phyloP scores from a whole-genome alignment of 2,888 invertebrate species.

The Drosophila testacea region DNA sequence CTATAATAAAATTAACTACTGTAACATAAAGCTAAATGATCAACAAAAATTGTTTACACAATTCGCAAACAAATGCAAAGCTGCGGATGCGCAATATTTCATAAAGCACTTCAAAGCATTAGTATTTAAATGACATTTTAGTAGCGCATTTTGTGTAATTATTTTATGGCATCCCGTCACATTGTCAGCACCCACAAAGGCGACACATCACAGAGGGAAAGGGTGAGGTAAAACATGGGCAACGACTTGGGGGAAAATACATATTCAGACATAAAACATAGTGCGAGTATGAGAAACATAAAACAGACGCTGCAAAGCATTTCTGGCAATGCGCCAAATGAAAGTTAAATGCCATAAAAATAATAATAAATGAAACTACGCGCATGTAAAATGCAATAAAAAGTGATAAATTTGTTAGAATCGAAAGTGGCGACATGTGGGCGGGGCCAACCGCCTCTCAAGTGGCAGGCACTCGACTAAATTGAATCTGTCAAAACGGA shows the following conservation, averaged over 20 bases:
- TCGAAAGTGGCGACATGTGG: constrained; percentile 59
- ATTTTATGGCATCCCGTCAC: constrained; percentile 29
- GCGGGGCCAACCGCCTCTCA: constrained; percentile 22
- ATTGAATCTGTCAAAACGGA: constrained; percentile 72
- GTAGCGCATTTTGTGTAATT: constrained; percentile 43
- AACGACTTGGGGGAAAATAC: constrained; percentile 17
- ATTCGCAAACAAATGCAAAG: constrained; percentile 3
- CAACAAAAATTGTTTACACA: background rate
- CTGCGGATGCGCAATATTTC: constrained; percentile 61
- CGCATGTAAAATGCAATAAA: constrained; percentile 60
- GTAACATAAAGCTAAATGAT: background rate
- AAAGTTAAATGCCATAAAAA: constrained; percentile 11
- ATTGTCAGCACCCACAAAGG: constrained; percentile 31
- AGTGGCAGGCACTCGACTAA: constrained; percentile 54
- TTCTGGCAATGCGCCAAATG: constrained; percentile 53
- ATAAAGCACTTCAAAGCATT: constrained; percentile 52
- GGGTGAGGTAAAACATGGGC: background rate
- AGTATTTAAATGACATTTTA: constrained; percentile 43
- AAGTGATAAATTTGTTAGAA: constrained; percentile 57
- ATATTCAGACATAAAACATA: constrained; percentile 3
- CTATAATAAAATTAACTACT: background rate
- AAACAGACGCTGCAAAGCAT: constrained; percentile 32
- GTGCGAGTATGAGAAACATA: constrained; percentile 13
- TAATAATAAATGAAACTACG: constrained; percentile 28
- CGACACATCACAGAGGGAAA: constrained; percentile 7